A percentile compares a stretch with the other conserved stretches of the same genome.
Conservation (phyloP, 1,140 invertebrate species). For the Chelonus insularis region DNA sequence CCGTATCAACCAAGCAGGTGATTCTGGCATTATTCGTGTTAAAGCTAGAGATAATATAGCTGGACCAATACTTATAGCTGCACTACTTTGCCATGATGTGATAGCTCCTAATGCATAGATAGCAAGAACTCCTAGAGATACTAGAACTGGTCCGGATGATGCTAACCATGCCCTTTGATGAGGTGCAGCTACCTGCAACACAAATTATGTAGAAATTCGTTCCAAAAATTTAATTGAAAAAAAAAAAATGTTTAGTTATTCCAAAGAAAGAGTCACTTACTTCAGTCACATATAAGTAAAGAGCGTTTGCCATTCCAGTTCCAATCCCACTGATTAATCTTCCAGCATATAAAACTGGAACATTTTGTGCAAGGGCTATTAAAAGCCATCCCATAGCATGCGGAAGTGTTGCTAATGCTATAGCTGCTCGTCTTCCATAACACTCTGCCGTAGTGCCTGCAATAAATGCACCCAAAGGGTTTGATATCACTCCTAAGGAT, state of each 20-base stretch:
- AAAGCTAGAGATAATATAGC: slow-evolving; percentile 59
- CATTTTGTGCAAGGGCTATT: slow-evolving; percentile 67
- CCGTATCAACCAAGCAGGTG: slow-evolving; percentile 70
- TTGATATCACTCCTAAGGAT: slow-evolving; percentile 72
- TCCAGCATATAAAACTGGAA: slow-evolving; percentile 67
- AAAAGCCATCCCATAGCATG: slow-evolving; percentile 76
- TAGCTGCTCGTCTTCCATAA: slow-evolving; percentile 71
- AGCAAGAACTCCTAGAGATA: slow-evolving; percentile 69
- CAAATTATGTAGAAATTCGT: too few species aligned
- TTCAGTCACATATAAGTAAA: slow-evolving; percentile 55
- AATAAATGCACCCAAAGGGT: slow-evolving; percentile 70
- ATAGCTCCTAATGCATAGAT: slow-evolving; percentile 67
- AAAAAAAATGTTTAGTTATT: too few species aligned
- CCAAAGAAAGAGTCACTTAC: too few species aligned
- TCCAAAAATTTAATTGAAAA: too few species aligned
- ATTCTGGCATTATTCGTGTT: slow-evolving; percentile 67
- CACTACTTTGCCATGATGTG: slow-evolving; percentile 66
- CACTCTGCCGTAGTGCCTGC: slow-evolving; percentile 70
- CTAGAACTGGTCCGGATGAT: slow-evolving; percentile 64
- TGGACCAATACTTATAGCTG: slow-evolving; percentile 65
- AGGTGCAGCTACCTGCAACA: slow-evolving; percentile 45
- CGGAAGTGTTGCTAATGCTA: slow-evolving; percentile 73
- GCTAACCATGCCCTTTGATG: slow-evolving; percentile 54
- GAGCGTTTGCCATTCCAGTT: slow-evolving; percentile 63
- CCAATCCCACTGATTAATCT: slow-evolving; percentile 75